Percentiles rank a stretch among this genome's conserved stretches.
phyloP scores from a whole-genome alignment of 2,888 invertebrate species.

The Chromoteleia sp. region DNA sequence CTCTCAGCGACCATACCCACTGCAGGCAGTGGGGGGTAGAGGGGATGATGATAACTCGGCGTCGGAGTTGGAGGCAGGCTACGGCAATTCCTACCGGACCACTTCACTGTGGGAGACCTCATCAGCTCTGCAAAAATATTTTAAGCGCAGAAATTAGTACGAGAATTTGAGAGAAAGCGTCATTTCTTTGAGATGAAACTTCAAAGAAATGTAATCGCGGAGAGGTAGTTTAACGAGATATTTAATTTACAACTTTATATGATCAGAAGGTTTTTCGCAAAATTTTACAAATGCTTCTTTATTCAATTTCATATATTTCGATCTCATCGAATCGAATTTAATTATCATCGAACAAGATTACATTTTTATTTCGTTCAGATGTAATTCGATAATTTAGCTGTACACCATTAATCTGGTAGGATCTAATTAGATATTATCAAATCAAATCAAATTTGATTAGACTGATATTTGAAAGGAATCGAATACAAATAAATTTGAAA shows the following conservation, averaged over 20 bases:
- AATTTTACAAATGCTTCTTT: background rate
- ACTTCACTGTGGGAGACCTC: conserved; percentile 85
- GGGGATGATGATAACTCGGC: conserved; percentile 80
- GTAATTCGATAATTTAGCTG: no score
- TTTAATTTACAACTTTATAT: no score
- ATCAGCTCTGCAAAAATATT: conserved; percentile 85
- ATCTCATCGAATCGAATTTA: background rate
- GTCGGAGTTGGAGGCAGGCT: conserved; percentile 84
- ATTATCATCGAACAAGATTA: no score
- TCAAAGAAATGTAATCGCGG: conserved; percentile 35
- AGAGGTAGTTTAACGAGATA: background rate
- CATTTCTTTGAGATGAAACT: conserved; percentile 35
- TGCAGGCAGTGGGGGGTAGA: conserved; percentile 85
- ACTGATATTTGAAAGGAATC: no score
- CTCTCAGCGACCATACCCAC: conserved; percentile 91
- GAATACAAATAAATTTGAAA: no score
- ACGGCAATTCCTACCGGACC: conserved; percentile 83
- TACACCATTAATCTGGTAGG: no score
- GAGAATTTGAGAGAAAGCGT: conserved; percentile 34
- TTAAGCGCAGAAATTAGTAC: conserved; percentile 56
- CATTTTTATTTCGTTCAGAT: no score
- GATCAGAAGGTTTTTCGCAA: no score
- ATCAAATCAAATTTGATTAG: no score
- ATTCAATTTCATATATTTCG: background rate
- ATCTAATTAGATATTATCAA: no score